Base-by-base conservation (phyloP, 2,888 invertebrate species). In the Caenorhabditis doughertyi region DNA sequence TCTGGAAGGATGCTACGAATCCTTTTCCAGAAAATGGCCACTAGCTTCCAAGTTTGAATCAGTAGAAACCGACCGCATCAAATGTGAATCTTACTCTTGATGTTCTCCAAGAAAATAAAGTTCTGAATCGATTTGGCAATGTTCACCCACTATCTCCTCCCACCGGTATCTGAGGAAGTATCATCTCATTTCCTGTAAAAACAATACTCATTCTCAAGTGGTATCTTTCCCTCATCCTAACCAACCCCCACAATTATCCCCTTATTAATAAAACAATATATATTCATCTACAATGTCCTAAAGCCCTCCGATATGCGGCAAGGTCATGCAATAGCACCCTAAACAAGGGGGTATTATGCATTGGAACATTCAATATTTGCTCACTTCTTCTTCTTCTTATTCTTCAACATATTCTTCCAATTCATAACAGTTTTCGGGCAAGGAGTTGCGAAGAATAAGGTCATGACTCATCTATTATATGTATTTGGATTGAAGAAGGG, bases 341-440 rank as follows among this genome's bases (percentile, higher is more conserved):
- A 39, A 39, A 39, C 39, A 62, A 18, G 25, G 29, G 32, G 65
- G 65, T 65, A 65, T 65, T 49, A 64, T 64, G 64, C 44, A 27
- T 44, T 13, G 51, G 29, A 53, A 29, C 64, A 49, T 25, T 23
- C 49, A 42, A n/a, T 71, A 39, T 71, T 71, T 71, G 71, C 71
- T 71, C 71, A 60, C 58, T 32, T 49, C 21, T 18, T 56, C 53
- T 44, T 42, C 42, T 64, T 44, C 62, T 39, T 39, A 5, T 39
- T 39, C 39, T 39, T 39, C 39, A 44, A 44, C 62, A 44, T 44
- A 62, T 62, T 42, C 32, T 58, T 58, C 55, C 56, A 55, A 70
- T 70, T 58, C 58, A 71, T 60, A 71, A 71, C 71, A 71, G 71
- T 71, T 70, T 71, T 49, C 58, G 71, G 71, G 58, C 71, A 49